Base-by-base conservation (phyloP, 2,888 invertebrate species). In the Limnephilus auricula region DNA sequence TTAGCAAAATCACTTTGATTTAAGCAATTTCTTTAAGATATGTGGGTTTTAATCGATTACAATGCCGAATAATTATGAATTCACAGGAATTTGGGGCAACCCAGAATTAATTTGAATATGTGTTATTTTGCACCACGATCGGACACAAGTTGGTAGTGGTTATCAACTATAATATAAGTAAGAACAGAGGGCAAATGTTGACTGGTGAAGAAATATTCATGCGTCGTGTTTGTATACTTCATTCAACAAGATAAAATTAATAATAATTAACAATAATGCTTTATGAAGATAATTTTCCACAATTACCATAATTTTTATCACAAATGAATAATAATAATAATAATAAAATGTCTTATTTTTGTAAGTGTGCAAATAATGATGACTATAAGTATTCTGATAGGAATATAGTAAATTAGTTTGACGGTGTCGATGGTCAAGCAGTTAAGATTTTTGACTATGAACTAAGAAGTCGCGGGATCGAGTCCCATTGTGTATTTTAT, bases 181-280 rank as follows among this genome's bases (percentile, higher is more conserved):
- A n/a, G 87, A 79, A 78, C 79, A 88, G 87, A 88, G 87, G 87
- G 87, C 87, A 88, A 88, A 86, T 86, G 86, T 86, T 86, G 30
- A 86, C 86, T 86, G 86, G 37, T 78, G 87, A 37, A 88, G 87
- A 88, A 88, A 88, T 88, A 34, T 88, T 45, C 25, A 79, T 25
- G 78, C 34, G 78, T 25, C 79, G n/a, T 78, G 30, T 88, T 88
- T 88, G 87, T 37, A 78, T 79, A 37, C 79, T 78, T 78, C 78
- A 89, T 89, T 89, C 45, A 89, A 89, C 40, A 89, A 89, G 89
- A 89, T 82, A 82, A n/a, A 31, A 30, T 30, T 85, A 30, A 30
- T 40, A 30, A 85, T 31, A 34, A 80, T 25, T 83, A 83, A 83
- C 18, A 32, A 25, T 83, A 83, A 37, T 32, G 13, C 40, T 30